These are phyloP conservation scores for Bovichtus diacanthus DNA, from an alignment of 2,797 vertebrate genomes.

Conservation along the genomic window DNA sequence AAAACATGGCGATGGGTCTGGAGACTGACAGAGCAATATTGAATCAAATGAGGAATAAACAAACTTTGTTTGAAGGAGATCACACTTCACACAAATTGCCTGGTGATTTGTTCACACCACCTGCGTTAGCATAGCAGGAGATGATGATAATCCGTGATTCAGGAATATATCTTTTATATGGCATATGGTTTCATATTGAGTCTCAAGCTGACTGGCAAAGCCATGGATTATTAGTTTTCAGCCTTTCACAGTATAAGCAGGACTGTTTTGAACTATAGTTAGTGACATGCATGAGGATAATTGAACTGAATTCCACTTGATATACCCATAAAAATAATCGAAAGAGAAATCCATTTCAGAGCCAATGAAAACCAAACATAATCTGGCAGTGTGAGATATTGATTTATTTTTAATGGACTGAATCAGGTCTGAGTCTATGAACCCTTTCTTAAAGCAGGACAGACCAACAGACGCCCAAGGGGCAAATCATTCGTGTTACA, in stretches of 20 bases:
- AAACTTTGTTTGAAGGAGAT: constrained; percentile 60
- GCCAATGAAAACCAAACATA: neutral
- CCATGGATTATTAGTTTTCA: constrained; percentile 8
- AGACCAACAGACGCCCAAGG: too few species aligned
- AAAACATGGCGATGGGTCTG: constrained; percentile 62
- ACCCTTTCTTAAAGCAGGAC: too few species aligned
- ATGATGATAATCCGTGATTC: constrained; percentile 31
- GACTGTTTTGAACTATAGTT: neutral
- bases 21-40: constrained; percentile 36
- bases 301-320: constrained; percentile 1
- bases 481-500: too few species aligned
- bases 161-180: constrained; percentile 40
- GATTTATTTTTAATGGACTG: neutral
- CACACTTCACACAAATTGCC: constrained; percentile 60
- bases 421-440: neutral
- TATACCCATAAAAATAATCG: neutral
- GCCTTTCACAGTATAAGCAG: constrained; percentile 17
- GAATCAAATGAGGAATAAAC: constrained; percentile 65
- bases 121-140: constrained; percentile 42
- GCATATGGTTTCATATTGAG: too few species aligned
- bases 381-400: neutral
- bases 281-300: neutral
- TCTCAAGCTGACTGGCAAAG: constrained; percentile 10
- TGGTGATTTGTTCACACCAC: constrained; percentile 54
- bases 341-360: constrained; percentile 5